Conservation (phyloP, 2,113 vertebrate genomes). For the Motacilla alba region DNA sequence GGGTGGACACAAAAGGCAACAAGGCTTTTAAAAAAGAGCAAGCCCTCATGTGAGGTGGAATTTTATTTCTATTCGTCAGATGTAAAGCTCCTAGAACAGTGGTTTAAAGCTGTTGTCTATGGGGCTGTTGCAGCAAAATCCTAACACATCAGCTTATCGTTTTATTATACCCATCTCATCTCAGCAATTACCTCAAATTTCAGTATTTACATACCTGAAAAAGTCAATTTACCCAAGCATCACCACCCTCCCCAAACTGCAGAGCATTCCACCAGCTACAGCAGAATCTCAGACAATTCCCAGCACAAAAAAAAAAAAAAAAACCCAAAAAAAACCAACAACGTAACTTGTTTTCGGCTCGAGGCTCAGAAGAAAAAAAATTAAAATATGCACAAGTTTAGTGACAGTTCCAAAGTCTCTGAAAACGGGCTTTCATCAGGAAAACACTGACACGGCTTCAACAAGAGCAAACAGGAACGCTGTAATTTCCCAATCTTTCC, state of each 20-base stretch:
- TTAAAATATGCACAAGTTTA: neutral
- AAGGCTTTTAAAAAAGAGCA: neutral
- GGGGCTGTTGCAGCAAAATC: neutral
- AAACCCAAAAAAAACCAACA: neutral
- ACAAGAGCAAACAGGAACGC: neutral
- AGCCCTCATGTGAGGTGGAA: neutral
- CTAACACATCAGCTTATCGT: neutral
- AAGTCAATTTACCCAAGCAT: slow-evolving; percentile 3
- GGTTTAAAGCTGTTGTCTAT: neutral
- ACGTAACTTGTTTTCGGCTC: neutral
- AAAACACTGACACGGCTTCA: slow-evolving; percentile 42
- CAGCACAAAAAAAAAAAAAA: neutral
- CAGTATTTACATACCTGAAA: slow-evolving; percentile 5
- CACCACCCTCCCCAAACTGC: neutral
- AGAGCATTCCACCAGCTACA: neutral
- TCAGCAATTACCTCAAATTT: neutral
- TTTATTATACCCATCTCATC: neutral
- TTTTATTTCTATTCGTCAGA: neutral
- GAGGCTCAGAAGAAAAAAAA: neutral
- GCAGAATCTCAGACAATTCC: neutral
- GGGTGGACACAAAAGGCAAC: neutral
- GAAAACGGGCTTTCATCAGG: slow-evolving; percentile 4
- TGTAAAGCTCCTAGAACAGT: neutral
- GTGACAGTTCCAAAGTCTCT: neutral
- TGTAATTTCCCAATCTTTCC: slow-evolving; percentile 24